Conservation (phyloP, 2,113 vertebrate species). For the Peromyscus maniculatus region DNA sequence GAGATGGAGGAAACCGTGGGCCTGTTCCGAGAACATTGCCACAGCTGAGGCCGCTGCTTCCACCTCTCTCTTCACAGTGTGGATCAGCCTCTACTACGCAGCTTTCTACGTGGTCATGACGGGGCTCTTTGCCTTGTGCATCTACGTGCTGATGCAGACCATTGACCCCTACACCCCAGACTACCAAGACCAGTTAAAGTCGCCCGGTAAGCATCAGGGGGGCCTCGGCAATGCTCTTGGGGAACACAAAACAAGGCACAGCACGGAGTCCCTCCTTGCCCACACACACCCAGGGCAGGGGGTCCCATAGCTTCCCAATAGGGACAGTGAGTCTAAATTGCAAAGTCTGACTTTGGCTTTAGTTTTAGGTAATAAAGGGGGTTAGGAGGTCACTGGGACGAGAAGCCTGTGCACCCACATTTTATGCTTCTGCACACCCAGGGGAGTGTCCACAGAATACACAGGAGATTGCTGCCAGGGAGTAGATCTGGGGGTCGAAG, state of each 20-base stretch:
- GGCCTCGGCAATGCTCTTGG: too few species aligned
- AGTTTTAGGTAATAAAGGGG: background rate
- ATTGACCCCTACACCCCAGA: conserved; percentile 91
- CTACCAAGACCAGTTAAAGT: conserved; percentile 93
- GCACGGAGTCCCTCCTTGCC: background rate
- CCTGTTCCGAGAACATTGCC: background rate
- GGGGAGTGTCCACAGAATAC: background rate
- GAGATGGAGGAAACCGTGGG: accelerated
- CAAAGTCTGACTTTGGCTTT: background rate
- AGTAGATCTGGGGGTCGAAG: background rate
- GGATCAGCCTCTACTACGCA: conserved; percentile 95
- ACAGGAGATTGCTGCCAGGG: too few species aligned
- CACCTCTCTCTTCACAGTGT: conserved; percentile 86
- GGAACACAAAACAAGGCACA: accelerated
- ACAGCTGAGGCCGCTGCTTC: background rate
- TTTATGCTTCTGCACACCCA: background rate
- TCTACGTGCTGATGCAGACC: conserved; percentile 92
- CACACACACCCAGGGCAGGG: background rate
- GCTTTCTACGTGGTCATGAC: conserved; percentile 94
- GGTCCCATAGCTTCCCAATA: background rate
- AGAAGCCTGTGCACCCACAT: background rate
- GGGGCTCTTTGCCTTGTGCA: conserved; percentile 88
- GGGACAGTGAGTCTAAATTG: background rate
- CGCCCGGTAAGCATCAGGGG: conserved; percentile 88
- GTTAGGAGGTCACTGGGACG: too few species aligned